phyloP scores from a whole-genome alignment of 2,888 invertebrate species.

The Drosophila fungiperda region DNA sequence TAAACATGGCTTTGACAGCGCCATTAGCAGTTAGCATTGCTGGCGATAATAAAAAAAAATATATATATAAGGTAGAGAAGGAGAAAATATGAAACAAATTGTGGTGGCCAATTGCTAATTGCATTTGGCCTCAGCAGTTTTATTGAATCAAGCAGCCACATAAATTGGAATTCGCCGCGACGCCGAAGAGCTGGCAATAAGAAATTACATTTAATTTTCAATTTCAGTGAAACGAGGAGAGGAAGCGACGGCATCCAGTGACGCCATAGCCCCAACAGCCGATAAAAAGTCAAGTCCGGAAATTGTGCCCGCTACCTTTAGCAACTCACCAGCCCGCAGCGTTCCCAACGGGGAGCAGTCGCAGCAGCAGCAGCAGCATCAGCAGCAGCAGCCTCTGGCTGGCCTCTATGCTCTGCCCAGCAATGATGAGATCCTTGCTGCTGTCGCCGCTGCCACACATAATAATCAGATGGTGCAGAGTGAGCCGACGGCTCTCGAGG shows the following conservation, averaged over 20 bases:
- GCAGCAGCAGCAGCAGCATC: constrained; percentile 2
- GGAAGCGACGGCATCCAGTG: constrained; percentile 34
- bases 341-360: constrained; percentile 10
- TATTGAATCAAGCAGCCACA: constrained; percentile 64
- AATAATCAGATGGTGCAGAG: constrained; percentile 71
- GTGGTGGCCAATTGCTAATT: constrained; percentile 67
- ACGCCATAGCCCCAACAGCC: constrained; percentile 55
- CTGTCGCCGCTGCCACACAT: constrained; percentile 80
- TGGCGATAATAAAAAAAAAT: constrained; percentile 25
- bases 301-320: constrained; percentile 81
- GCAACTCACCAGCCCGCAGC: constrained; percentile 66
- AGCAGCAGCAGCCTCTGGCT: constrained; percentile 34
- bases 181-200: constrained; percentile 55
- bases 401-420: constrained; percentile 68
- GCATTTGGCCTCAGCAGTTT: constrained; percentile 61
- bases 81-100: constrained; percentile 59
- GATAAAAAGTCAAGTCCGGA: constrained; percentile 83
- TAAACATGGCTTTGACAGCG: constrained; percentile 68
- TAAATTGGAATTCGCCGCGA: constrained; percentile 59
- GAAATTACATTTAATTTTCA: constrained; percentile 58
- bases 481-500: constrained; percentile 58
- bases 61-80: constrained; percentile 34
- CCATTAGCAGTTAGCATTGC: constrained; percentile 74
- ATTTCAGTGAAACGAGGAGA: constrained; percentile 59
- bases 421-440: constrained; percentile 80